Conservation (phyloP, 1,140 invertebrate species). For the Eueides isabella region DNA sequence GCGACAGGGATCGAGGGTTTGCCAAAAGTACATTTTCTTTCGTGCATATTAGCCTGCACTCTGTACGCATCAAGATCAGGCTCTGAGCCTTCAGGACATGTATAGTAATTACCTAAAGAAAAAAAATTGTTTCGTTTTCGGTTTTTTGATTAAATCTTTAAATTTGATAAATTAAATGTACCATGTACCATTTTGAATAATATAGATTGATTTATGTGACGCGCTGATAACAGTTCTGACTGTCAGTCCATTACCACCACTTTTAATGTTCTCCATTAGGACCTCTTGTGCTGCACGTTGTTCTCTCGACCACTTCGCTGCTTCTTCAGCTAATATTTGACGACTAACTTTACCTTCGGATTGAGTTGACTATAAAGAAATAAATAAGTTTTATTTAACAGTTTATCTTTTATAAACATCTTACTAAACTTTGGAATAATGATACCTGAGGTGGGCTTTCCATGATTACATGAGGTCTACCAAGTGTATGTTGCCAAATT, state of each 20-base stretch:
- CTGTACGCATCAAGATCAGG: slow-evolving; percentile 72
- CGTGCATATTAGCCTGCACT: slow-evolving; percentile 74
- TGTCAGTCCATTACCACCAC: slow-evolving; percentile 72
- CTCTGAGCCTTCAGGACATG: slow-evolving; percentile 68
- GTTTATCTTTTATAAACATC: background rate
- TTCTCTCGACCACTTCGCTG: slow-evolving; percentile 74
- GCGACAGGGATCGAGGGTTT: slow-evolving; percentile 59
- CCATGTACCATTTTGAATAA: slow-evolving; percentile 76
- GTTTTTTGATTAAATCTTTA: background rate
- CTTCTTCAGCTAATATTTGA: slow-evolving; percentile 73
- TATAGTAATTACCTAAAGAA: slow-evolving; percentile 67
- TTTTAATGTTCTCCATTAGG: slow-evolving; percentile 76
- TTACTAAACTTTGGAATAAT: background rate
- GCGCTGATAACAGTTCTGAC: slow-evolving; percentile 67
- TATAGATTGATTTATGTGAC: slow-evolving; percentile 60
- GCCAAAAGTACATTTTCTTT: slow-evolving; percentile 70
- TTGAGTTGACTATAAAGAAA: slow-evolving; percentile 60
- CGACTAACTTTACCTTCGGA: slow-evolving; percentile 71
- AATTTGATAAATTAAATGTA: no score
- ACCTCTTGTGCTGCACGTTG: slow-evolving; percentile 74
- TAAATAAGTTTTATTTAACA: background rate
- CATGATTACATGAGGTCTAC: slow-evolving; percentile 73
- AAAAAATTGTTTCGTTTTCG: background rate
- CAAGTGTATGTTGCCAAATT: slow-evolving; percentile 76
- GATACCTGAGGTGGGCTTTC: slow-evolving; percentile 71